Evolutionary conservation across 2,113 vertebrate genomes (phyloP), one percentile per base, ranked within the genome.

Genomic region (Alligator sinensis): DNA sequence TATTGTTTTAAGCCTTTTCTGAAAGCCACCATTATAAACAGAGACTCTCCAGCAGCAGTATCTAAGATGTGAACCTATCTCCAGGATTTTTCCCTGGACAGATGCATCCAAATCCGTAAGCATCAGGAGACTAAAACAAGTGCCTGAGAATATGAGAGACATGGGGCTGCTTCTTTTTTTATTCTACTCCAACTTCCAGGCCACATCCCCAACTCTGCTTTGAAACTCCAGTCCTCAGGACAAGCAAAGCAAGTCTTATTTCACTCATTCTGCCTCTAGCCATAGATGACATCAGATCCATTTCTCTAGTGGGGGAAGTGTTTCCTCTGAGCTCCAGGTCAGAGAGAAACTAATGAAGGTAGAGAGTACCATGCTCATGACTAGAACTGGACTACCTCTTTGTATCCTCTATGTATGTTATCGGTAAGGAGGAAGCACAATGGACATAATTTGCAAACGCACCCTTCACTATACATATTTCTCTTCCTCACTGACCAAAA

Each of bases 191-290:
- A 6, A 19, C 21, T 75, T 89, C 60, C 21, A 59, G 27, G 64
- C 72, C 12, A 1, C 47, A 21, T 77, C 87, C n/a, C 55, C 68
- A 76, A 87, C 63, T 28, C 21, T 34, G n/a, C 58, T 59, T 93
- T 92, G 82, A 84, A 96, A 92, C 86, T 92, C 63, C 59, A 81
- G 54, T 64, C 77, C 77, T 78, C 90, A 82, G 87, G 85, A 74
- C 62, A 77, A 94, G 80, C 13, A 79, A 95, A 80, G 88, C 76
- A 93, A 91, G 66, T 25, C 30, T 75, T 61, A 58, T 21, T 90
- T 89, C 80, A 25, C 38, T 28, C 57, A 83, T 28, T 77, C 47
- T 80, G 47, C 27, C 15, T 28, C 21, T n/a, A 92, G 47, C 64
- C 60, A 3, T 14, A 80, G 28, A 77, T 34, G 25, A 66, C 57